phyloP scores from a whole-genome alignment of 2,888 invertebrate genomes.

The Vannuccia rotundouncinata region DNA sequence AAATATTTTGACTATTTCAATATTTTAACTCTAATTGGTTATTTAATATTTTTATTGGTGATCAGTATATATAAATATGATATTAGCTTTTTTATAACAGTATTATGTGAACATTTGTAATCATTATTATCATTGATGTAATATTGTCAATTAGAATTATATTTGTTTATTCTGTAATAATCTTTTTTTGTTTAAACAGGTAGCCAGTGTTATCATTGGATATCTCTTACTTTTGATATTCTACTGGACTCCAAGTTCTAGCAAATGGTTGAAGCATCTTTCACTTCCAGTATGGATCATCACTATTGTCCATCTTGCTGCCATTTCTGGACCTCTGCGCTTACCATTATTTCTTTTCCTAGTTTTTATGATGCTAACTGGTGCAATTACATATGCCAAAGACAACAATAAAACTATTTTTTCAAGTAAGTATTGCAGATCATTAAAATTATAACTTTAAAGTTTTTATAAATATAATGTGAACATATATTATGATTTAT shows the following conservation, averaged over 20 bases:
- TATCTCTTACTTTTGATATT: slow-evolving; percentile 68
- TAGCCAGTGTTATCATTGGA: slow-evolving; percentile 64
- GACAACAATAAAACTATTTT: background rate
- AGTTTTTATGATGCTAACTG: slow-evolving; percentile 64
- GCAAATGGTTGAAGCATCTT: slow-evolving; percentile 59
- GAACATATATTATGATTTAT: background rate
- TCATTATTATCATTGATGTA: too few species aligned
- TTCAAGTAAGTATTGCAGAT: background rate
- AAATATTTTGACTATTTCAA: too few species aligned
- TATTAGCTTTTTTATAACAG: too few species aligned
- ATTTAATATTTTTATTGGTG: too few species aligned
- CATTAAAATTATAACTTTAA: too few species aligned
- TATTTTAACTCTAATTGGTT: too few species aligned
- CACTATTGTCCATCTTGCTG: slow-evolving; percentile 68
- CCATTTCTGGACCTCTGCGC: slow-evolving; percentile 69
- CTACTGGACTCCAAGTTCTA: slow-evolving; percentile 69
- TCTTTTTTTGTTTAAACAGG: too few species aligned
- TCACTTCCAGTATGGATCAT: slow-evolving; percentile 72
- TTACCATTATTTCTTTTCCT: slow-evolving; percentile 68
- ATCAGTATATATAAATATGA: too few species aligned
- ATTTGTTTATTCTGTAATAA: too few species aligned
- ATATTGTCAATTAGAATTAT: too few species aligned
- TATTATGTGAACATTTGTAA: too few species aligned
- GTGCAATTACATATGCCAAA: slow-evolving; percentile 60
- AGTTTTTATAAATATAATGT: background rate